Percentiles rank a stretch among this genome's conserved stretches.
These are phyloP conservation scores for Hiodon tergisus DNA, from an alignment of 2,113 vertebrate genomes.

Conservation along the genomic window DNA sequence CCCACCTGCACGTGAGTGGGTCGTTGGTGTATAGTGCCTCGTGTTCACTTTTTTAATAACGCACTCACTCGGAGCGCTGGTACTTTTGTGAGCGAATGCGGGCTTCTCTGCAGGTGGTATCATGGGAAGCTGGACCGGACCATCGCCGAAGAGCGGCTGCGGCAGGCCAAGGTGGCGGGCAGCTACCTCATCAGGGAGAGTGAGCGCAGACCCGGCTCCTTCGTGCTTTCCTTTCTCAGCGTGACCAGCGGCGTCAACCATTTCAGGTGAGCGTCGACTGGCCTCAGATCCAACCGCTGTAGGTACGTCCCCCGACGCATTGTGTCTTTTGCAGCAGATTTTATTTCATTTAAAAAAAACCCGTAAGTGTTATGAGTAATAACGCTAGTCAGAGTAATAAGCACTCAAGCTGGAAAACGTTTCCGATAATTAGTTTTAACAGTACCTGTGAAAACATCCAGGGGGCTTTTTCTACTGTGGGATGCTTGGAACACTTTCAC, in stretches of 20 bases:
- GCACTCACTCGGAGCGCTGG: neutral
- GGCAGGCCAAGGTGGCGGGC: slow-evolving; percentile 85
- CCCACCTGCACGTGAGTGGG: neutral
- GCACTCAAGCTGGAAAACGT: too few relatives aligned
- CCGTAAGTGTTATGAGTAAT: too few relatives aligned
- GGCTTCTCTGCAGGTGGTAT: slow-evolving; percentile 80
- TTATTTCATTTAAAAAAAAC: neutral
- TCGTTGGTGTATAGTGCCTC: neutral
- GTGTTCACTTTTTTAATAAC: neutral
- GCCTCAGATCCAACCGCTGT: neutral
- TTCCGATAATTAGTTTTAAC: too few relatives aligned
- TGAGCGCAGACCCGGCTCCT: slow-evolving; percentile 95
- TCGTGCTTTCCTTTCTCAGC: slow-evolving; percentile 98
- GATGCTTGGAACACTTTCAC: too few relatives aligned
- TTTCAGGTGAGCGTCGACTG: slow-evolving; percentile 78
- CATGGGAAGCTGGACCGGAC: slow-evolving; percentile 98
- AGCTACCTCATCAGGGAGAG: slow-evolving; percentile 99
- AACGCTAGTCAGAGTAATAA: too few relatives aligned
- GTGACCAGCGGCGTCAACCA: slow-evolving; percentile 92
- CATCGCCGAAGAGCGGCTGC: slow-evolving; percentile 93
- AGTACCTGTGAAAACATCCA: too few relatives aligned
- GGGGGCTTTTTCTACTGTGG: too few relatives aligned
- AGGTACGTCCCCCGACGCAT: neutral
- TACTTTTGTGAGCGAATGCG: neutral
- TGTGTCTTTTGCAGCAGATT: neutral